Conservation (phyloP, 2,113 vertebrate species). For the Turnix velox region DNA sequence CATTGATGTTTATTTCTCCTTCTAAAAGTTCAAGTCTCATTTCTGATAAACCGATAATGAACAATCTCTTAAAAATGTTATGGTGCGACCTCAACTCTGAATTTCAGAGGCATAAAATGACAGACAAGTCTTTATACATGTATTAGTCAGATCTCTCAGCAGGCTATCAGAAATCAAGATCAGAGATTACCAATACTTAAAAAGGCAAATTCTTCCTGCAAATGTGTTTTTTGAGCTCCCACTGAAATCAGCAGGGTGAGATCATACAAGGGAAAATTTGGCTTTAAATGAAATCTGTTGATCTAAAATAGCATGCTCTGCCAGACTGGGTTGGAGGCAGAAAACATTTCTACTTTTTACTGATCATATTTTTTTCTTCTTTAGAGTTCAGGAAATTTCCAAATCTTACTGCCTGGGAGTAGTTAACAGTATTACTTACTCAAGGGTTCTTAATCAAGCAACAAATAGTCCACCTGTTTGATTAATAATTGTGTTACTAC, state of each 20-base stretch:
- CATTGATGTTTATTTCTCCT: background rate
- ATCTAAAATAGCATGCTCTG: conserved; percentile 15
- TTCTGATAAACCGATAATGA: conserved; percentile 14
- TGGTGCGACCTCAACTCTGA: conserved; percentile 26
- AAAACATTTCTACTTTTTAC: background rate
- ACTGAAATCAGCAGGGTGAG: conserved; percentile 25
- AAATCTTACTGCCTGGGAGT: background rate
- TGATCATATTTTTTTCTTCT: background rate
- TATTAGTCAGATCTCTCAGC: conserved; percentile 29
- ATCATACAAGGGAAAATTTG: background rate
- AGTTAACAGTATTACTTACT: background rate
- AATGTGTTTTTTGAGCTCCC: background rate
- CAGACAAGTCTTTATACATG: background rate
- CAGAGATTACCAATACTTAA: conserved; percentile 45
- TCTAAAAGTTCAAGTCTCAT: background rate
- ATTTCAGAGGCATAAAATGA: conserved; percentile 6
- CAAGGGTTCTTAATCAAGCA: background rate
- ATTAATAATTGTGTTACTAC: background rate
- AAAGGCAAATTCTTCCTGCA: conserved; percentile 33
- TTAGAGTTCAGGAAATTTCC: background rate
- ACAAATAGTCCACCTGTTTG: background rate
- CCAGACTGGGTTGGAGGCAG: background rate
- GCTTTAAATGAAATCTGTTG: background rate
- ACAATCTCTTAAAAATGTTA: background rate
- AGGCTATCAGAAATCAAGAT: conserved; percentile 24